Conservation (phyloP, 2,113 vertebrate genomes). For the Ptilorrhoa leucosticta region DNA sequence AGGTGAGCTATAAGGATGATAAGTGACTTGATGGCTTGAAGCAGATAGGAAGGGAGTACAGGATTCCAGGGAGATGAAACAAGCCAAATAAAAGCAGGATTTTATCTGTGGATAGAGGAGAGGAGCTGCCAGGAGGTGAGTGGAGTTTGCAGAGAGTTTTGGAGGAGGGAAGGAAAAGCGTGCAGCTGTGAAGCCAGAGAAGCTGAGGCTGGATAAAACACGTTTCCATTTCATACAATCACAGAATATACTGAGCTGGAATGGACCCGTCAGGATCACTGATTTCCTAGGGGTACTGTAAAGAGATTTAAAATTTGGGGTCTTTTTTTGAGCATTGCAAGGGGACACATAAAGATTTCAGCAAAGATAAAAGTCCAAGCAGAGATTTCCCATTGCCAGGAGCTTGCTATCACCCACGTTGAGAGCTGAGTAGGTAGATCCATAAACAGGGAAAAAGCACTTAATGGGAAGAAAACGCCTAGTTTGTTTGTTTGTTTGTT, state of each 20-base stretch:
- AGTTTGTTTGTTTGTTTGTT: neutral
- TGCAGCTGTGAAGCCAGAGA: neutral
- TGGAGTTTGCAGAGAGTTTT: neutral
- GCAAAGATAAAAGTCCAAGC: neutral
- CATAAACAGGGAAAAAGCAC: neutral
- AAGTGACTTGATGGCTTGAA: neutral
- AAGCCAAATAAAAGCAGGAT: neutral
- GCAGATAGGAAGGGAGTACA: neutral
- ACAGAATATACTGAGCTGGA: neutral
- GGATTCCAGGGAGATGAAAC: neutral
- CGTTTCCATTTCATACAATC: neutral
- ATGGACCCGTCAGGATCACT: neutral
- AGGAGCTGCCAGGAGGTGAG: neutral
- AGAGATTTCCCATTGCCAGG: neutral
- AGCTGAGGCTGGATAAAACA: neutral
- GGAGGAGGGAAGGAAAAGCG: neutral
- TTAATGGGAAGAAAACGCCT: neutral
- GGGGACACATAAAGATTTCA: neutral
- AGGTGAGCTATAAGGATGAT: neutral
- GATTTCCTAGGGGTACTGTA: neutral
- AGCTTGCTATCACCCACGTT: fast-evolving
- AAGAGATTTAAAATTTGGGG: neutral
- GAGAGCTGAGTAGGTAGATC: neutral
- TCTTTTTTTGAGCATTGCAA: neutral
- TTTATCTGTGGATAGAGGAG: neutral